A percentile compares a stretch with the other conserved stretches of the same genome.
Evolutionary conservation across 2,888 invertebrate species (phyloP).

Genomic region (Loripinus fragilis): DNA sequence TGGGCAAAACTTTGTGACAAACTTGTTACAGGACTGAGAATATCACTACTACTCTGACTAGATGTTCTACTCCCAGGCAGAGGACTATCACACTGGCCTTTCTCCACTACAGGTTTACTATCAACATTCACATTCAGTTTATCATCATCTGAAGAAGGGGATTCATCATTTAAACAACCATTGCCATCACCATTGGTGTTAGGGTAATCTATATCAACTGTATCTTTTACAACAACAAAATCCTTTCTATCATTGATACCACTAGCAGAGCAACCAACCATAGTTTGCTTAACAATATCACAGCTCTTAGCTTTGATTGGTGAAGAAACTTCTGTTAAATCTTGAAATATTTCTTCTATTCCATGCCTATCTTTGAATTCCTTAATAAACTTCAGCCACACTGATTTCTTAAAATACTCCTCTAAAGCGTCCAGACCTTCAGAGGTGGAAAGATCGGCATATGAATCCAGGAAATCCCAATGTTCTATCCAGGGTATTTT

Average conservation of each 20-base stretch:
- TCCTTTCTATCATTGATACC: not conserved
- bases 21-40: conserved; percentile 62
- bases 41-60: not conserved
- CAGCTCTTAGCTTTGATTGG: conserved; percentile 21
- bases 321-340: conserved; percentile 16
- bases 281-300: not conserved
- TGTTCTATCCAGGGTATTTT: conserved; percentile 91
- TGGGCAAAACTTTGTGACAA: conserved; percentile 59
- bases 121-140: no score
- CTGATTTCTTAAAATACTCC: conserved; percentile 86
- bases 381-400: conserved; percentile 46
- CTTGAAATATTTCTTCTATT: conserved; percentile 19
- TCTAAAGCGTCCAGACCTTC: conserved; percentile 91
- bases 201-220: not conserved
- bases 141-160: no score
- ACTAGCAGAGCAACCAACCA: conserved; percentile 1
- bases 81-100: no score
- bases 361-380: conserved; percentile 45
- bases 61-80: not conserved
- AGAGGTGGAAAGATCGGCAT: conserved; percentile 89
- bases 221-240: not conserved
- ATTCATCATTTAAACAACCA: not conserved
- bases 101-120: no score
- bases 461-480: conserved; percentile 94
- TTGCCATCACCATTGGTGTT: not conserved